phyloP scores from a whole-genome alignment of 2,113 vertebrate genomes.

The Hylia prasina region DNA sequence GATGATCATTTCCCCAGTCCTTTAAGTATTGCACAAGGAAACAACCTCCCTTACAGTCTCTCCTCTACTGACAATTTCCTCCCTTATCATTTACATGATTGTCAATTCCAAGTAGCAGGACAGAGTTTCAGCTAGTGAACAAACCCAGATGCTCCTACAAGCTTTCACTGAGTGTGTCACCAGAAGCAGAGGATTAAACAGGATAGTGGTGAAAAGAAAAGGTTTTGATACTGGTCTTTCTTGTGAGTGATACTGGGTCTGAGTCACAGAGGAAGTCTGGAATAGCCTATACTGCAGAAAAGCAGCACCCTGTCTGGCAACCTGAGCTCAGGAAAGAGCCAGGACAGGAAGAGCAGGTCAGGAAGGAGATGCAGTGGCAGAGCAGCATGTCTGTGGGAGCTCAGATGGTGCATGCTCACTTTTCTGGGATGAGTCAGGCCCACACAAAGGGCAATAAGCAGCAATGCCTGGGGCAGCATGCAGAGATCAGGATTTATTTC shows the following conservation, averaged over 20 bases:
- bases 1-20: background rate
- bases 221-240: background rate
- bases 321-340: background rate
- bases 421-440: background rate
- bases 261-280: background rate
- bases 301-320: background rate
- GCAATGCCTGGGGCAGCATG: background rate
- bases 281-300: background rate
- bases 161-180: background rate
- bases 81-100: background rate
- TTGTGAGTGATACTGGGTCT: background rate
- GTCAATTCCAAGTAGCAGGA: background rate
- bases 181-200: background rate
- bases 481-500: constrained; percentile 15
- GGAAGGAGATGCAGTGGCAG: constrained; percentile 11
- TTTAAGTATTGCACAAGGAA: background rate
- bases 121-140: background rate
- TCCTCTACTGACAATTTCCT: background rate
- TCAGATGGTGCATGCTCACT: background rate
- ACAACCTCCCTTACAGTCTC: background rate
- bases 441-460: constrained; percentile 6
- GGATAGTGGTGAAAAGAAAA: background rate
- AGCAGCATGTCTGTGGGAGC: constrained; percentile 36
- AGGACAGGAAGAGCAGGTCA: constrained; percentile 38
- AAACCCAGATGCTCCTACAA: background rate